A percentile compares a stretch with the other conserved stretches of the same genome.
These are phyloP conservation scores for Eleutherodactylus coqui DNA, from an alignment of 2,797 vertebrate genomes.

Conservation along the genomic window DNA sequence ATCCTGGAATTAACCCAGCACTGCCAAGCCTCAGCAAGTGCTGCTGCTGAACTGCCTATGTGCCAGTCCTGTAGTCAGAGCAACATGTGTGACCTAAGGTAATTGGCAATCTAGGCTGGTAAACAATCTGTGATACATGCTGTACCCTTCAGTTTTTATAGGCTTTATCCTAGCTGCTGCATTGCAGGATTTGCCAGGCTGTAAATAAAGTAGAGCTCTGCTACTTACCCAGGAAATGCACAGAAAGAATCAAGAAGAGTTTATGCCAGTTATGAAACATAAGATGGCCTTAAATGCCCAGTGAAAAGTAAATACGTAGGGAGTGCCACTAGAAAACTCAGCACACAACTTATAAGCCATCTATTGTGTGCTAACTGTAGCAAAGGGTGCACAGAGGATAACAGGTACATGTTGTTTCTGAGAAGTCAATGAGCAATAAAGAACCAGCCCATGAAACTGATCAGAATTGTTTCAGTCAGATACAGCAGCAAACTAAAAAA, in stretches of 20 bases:
- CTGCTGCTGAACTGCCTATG: slow-evolving; percentile 8
- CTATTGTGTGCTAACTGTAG: neutral
- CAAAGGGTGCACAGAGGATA: neutral
- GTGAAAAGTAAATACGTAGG: slow-evolving; percentile 21
- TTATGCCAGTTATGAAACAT: neutral
- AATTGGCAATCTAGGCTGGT: neutral
- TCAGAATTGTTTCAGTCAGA: too few relatives aligned
- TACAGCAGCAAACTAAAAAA: too few relatives aligned
- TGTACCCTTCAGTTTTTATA: neutral
- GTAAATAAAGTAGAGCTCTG: neutral
- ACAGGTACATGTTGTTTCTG: neutral
- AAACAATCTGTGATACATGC: slow-evolving; percentile 30
- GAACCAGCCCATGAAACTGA: too few relatives aligned
- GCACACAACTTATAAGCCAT: neutral
- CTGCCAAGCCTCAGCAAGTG: slow-evolving; percentile 30
- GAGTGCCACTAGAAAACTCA: slow-evolving; percentile 16
- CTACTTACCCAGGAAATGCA: neutral
- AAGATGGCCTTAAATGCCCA: slow-evolving; percentile 5
- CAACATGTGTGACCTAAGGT: slow-evolving; percentile 55
- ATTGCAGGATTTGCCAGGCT: slow-evolving; percentile 35
- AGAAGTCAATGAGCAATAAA: neutral
- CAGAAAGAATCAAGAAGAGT: neutral
- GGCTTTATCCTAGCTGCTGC: neutral
- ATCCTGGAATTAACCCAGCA: slow-evolving; percentile 59
- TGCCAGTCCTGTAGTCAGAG: slow-evolving; percentile 32